Conservation (phyloP, 2,113 vertebrate species). For the Syrrhaptes paradoxus region DNA sequence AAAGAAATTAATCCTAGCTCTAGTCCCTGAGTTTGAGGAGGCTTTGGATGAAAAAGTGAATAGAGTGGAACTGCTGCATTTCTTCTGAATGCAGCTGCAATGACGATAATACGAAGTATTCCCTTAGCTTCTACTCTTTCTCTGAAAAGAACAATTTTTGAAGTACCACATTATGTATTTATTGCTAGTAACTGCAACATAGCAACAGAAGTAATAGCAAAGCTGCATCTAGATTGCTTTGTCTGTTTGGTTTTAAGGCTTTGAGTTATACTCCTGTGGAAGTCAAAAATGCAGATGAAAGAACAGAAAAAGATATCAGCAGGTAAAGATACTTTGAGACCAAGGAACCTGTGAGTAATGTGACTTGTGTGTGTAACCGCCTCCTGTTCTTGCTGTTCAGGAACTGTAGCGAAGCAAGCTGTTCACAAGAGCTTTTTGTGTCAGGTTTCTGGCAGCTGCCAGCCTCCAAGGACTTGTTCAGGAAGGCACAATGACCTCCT, state of each 20-base stretch:
- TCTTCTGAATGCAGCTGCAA: neutral
- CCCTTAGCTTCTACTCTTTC: neutral
- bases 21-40: neutral
- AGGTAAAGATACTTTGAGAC: constrained; percentile 80
- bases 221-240: neutral
- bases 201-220: neutral
- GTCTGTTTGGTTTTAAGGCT: constrained; percentile 75
- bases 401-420: neutral
- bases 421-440: constrained; percentile 4
- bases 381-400: neutral
- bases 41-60: neutral
- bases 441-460: constrained; percentile 92
- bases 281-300: constrained; percentile 84
- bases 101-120: neutral
- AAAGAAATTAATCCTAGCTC: neutral
- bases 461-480: constrained; percentile 93
- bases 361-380: neutral
- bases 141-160: neutral
- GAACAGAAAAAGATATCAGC: constrained; percentile 85
- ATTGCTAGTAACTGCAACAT: neutral
- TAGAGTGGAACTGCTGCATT: neutral
- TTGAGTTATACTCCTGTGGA: constrained; percentile 91
- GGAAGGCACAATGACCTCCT: constrained; percentile 86
- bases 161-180: neutral
- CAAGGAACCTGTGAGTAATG: neutral